Percentiles rank a stretch among this genome's conserved stretches.
phyloP scores from a whole-genome alignment of 2,113 vertebrate genomes.

The Candoia aspera region DNA sequence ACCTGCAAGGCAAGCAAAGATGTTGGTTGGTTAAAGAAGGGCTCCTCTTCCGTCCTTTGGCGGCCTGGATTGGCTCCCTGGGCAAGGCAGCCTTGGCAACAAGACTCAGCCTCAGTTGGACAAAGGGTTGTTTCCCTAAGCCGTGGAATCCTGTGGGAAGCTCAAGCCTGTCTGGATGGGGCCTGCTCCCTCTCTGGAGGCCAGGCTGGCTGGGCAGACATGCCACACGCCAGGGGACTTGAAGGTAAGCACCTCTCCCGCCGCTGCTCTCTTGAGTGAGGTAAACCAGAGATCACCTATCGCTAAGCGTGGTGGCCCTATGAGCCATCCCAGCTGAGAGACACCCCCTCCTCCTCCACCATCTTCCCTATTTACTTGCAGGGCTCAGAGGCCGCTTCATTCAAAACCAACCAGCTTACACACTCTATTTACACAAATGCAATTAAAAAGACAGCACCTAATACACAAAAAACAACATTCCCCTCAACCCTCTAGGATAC shows the following conservation, averaged over 20 bases:
- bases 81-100: not conserved
- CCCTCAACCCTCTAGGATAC: not conserved
- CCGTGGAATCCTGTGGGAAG: not conserved
- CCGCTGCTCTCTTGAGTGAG: not conserved
- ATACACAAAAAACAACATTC: not conserved
- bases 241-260: not conserved
- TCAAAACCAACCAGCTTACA: not conserved
- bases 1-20: conserved; percentile 73
- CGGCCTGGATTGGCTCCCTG: not conserved
- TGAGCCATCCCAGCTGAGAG: not conserved
- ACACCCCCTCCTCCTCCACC: not conserved
- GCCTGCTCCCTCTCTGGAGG: not conserved
- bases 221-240: not conserved
- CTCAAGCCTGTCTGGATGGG: not conserved
- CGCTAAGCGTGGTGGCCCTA: not conserved
- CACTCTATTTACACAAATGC: not conserved
- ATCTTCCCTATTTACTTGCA: not conserved
- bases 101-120: not conserved
- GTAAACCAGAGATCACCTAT: not conserved
- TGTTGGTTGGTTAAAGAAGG: not conserved
- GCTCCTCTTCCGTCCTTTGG: not conserved
- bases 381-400: not conserved
- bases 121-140: not conserved
- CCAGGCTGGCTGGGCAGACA: not conserved
- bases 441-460: not conserved